Conservation (phyloP, 1,140 invertebrate species). For the Ladona fulva region DNA sequence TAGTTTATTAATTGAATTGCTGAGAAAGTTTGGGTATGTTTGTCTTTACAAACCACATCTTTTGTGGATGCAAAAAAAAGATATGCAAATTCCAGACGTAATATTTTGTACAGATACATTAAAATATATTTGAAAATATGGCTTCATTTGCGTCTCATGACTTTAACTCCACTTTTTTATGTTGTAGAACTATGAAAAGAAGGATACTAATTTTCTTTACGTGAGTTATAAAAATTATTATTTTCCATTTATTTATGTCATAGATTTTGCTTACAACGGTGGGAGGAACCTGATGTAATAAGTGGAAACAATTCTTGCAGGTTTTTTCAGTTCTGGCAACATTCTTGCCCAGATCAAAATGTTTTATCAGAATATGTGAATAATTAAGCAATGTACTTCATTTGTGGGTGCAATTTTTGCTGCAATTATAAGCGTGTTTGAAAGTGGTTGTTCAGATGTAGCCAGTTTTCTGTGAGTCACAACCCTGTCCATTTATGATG, state of each 20-base stretch:
- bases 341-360: too few relatives aligned
- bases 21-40: not conserved
- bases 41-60: not conserved
- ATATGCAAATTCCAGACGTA: not conserved
- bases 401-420: not conserved
- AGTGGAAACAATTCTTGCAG: too few relatives aligned
- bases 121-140: not conserved
- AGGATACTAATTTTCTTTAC: not conserved
- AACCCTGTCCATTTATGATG: not conserved
- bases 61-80: not conserved
- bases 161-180: not conserved
- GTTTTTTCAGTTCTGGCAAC: too few relatives aligned
- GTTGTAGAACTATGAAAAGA: not conserved
- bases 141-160: constrained; percentile 1
- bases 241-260: not conserved
- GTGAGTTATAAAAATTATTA: not conserved
- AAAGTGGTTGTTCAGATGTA: constrained; percentile 9
- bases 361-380: too few relatives aligned
- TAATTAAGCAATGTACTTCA: not conserved
- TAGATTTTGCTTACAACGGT: not conserved
- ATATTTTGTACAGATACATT: constrained; percentile 7
- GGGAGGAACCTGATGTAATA: too few relatives aligned
- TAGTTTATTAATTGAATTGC: not conserved
- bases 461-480: not conserved
- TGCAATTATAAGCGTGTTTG: not conserved